Evolutionary conservation across 1,140 invertebrate species (phyloP), one percentile per base, ranked within the genome.

Genomic region (Trichomalopsis sarcophagae): DNA sequence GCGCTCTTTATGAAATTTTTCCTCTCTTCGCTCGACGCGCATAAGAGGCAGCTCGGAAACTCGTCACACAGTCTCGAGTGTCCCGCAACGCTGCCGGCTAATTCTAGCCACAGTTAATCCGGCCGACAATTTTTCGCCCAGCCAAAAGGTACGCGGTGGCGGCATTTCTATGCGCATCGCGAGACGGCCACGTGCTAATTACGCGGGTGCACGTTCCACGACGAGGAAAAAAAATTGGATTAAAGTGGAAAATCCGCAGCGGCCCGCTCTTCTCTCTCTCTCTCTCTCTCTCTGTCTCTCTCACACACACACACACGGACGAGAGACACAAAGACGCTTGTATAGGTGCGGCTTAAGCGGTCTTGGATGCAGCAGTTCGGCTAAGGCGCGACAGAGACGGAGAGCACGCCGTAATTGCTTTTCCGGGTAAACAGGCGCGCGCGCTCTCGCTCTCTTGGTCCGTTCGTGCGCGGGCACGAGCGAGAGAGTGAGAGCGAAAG

Each of bases 321-420:
- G 33, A 76, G 27, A 40, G 71, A 81, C 55, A 75, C 74, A 76
- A 86, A 50, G 36, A 74, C 33, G 73, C 73, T 17, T 79, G 68
- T 62, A 71, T 68, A 50, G 30, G 36, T 68, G 47, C 33, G 80
- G 78, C 30, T 79, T 68, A 85, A 87, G 75, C 79, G 86, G 69
- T n/a, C 79, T 36, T 74, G 62, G 86, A 62, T 62, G 55, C 55
- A 62, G 55, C 55, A 62, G 21, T 62, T 33, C 68, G 23, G 40
- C 66, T 81, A 71, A 62, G 50, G 30, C 80, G 79, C 82, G 85
- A 86, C 79, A 86, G 55, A 62, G 55, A 62, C 55, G 55, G 55
- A 62, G 85, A 87, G 87, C 82, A 40, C 77, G 82, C 27, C 87
- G 88, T 92, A 92, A 92, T 92, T 92, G 88, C 90, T 90, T 90